A percentile compares a stretch with the other conserved stretches of the same genome.
phyloP scores from a whole-genome alignment of 2,888 invertebrate genomes.

The Yponomeuta evonymella region DNA sequence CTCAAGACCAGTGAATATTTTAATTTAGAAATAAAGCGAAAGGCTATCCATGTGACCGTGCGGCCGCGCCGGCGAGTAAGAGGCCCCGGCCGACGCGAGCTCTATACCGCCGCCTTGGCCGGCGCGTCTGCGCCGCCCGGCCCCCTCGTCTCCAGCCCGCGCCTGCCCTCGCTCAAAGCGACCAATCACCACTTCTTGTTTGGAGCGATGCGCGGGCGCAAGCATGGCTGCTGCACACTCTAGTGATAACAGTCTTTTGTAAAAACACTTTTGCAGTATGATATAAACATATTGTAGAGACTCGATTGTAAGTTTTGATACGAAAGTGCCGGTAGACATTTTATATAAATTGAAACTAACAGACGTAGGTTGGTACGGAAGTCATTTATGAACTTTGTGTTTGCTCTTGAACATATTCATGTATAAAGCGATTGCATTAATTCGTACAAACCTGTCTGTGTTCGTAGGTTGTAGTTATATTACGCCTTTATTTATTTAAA shows the following conservation, averaged over 20 bases:
- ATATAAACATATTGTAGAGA: slow-evolving; percentile 60
- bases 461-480: slow-evolving; percentile 69
- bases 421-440: slow-evolving; percentile 53
- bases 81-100: slow-evolving; percentile 18
- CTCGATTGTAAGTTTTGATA: slow-evolving; percentile 73
- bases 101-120: slow-evolving; percentile 10
- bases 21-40: slow-evolving; percentile 67
- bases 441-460: slow-evolving; percentile 69
- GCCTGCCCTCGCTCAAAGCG: slow-evolving; percentile 47
- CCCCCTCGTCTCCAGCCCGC: slow-evolving; percentile 1
- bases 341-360: slow-evolving; percentile 37
- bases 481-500: slow-evolving; percentile 70
- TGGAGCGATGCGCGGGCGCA: slow-evolving; percentile 59
- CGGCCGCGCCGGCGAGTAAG: slow-evolving; percentile 1
- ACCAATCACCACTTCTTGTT: slow-evolving; percentile 59
- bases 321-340: slow-evolving; percentile 69
- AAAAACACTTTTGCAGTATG: slow-evolving; percentile 61
- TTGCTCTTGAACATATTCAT: slow-evolving; percentile 38
- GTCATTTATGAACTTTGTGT: slow-evolving; percentile 51
- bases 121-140: slow-evolving; percentile 15
- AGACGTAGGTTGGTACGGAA: slow-evolving; percentile 69
- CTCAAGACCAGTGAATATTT: slow-evolving; percentile 76
- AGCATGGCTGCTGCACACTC: slow-evolving; percentile 55
- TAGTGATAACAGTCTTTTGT: slow-evolving; percentile 59
- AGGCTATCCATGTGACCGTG: slow-evolving; percentile 41